phyloP scores from a whole-genome alignment of 2,888 invertebrate genomes.

The Lucinisca nassula region DNA sequence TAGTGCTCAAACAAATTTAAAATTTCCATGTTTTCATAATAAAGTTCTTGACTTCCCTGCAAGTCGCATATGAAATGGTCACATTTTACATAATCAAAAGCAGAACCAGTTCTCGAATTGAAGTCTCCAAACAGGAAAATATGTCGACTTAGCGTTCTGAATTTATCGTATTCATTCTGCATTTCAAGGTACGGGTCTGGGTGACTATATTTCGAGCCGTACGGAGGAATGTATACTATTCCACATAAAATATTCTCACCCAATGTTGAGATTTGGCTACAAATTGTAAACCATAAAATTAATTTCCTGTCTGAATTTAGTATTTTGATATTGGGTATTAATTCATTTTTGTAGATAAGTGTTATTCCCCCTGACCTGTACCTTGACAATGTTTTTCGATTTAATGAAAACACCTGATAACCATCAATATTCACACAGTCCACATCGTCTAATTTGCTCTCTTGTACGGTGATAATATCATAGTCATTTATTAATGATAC shows the following conservation, averaged over 20 bases:
- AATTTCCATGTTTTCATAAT: not conserved
- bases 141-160: not conserved
- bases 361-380: constrained; percentile 13
- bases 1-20: not conserved
- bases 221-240: constrained; percentile 9
- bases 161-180: not conserved
- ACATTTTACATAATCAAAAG: not conserved
- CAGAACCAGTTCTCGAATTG: not conserved
- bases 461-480: not conserved
- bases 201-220: not conserved
- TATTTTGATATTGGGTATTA: not conserved
- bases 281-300: not conserved
- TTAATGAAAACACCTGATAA: not conserved
- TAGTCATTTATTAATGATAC: not conserved
- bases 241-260: not conserved
- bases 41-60: not conserved
- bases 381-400: not conserved
- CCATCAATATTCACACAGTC: not conserved
- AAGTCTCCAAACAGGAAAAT: constrained; percentile 14
- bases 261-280: not conserved
- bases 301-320: not conserved
- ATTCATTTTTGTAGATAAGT: constrained; percentile 1
- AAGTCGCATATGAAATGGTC: not conserved
- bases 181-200: constrained; percentile 16
- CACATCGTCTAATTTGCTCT: constrained; percentile 5